Evolutionary conservation across 2,113 vertebrate genomes (phyloP), one percentile per base, ranked within the genome.

Genomic region (Larimichthys polyactis): DNA sequence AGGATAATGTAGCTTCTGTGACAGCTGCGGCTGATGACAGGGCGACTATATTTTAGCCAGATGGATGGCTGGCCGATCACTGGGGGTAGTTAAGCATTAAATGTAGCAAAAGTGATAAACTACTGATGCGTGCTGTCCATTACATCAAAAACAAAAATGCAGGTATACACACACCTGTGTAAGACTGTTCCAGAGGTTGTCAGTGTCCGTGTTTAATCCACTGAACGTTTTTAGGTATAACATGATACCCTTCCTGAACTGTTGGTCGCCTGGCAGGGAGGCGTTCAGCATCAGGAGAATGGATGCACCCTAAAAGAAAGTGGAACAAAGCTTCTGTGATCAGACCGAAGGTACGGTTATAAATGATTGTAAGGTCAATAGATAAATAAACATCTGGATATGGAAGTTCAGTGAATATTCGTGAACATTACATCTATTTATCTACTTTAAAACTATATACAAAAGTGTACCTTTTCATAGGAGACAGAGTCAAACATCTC

Each of bases 401-500:
- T 75, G 29, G 24, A 60, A 12, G 17, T 46, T 46, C 12, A 1
- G 44, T 40, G 4, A 58, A 44, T 9, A 40, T 69, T 15, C 16
- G 9, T 51, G 2, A 55, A 40, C 11, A 16, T 1, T 44, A 12
- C 12, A 68, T 67, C 2, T 7, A 51, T 68, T 16, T 16, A 40
- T 17, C 7, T 7, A 51, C 2, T 22, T 55, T 55, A 9, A 24
- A 15, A 63, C 1, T 19, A 46, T 44, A 29, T 14, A 24, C 16
- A 58, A 60, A 80, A 62, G 2, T 46, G 8, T 93, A 99, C 98
- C 97, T 99, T 99, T 86, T 96, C 95, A 83, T 99, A 99, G 32
- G 97, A 98, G 87, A 99, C 94, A 0, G 94, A 93, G 94, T 99
- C 97, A 95, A 99, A 99, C 97, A 99, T 99, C 94, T 98, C 97